Evolutionary conservation across 35 echinoderm and acorn worm genomes (phyloP).

Genomic region (Apostichopus californicus): DNA sequence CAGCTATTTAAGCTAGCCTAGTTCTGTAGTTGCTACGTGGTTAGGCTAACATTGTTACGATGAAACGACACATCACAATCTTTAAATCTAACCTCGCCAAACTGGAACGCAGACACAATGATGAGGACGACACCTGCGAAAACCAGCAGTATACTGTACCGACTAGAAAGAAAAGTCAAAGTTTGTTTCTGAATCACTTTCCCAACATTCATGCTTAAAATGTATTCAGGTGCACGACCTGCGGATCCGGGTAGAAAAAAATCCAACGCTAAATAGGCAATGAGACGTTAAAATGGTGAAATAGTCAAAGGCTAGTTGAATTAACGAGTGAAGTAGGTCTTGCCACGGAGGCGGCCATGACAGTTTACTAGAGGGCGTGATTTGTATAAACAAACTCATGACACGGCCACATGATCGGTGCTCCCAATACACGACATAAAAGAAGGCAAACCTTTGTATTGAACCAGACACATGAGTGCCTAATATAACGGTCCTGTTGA

Average conservation of each 20-base stretch:
- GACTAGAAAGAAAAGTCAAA: conserved; percentile 85
- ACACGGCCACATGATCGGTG: too few relatives aligned
- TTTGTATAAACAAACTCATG: neutral
- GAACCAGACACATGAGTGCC: too few relatives aligned
- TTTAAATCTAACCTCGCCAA: conserved; percentile 77
- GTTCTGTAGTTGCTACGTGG: too few relatives aligned
- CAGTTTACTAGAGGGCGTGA: conserved; percentile 23
- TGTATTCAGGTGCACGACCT: neutral
- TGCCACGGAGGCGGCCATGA: conserved; percentile 61
- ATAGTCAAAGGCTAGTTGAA: neutral
- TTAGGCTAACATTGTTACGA: too few relatives aligned
- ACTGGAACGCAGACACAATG: conserved; percentile 94
- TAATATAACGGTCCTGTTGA: too few relatives aligned
- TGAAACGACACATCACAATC: too few relatives aligned
- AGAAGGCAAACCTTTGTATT: too few relatives aligned
- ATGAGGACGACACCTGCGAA: conserved; percentile 78
- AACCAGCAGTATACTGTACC: conserved; percentile 79
- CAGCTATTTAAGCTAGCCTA: too few relatives aligned
- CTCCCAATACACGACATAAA: too few relatives aligned
- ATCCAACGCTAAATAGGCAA: neutral
- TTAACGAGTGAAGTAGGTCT: neutral
- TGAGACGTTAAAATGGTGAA: too few relatives aligned
- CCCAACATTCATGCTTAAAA: conserved; percentile 13
- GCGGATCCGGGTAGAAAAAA: neutral
- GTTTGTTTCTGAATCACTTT: conserved; percentile 97